Evolutionary conservation across 2,888 invertebrate genomes (phyloP).

Genomic region (Alsophila aescularia): DNA sequence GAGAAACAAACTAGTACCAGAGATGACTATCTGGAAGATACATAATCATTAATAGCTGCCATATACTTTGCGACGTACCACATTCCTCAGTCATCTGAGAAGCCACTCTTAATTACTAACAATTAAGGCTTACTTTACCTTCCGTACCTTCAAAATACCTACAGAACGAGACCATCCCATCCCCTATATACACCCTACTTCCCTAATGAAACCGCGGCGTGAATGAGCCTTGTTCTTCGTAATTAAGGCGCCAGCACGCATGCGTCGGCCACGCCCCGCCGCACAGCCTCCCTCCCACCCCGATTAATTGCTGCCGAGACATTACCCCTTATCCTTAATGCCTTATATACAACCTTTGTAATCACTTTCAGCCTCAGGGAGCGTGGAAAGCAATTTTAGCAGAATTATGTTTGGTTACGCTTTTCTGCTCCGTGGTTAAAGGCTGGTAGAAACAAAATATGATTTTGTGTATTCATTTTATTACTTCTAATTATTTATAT

Average conservation of each 20-base stretch:
- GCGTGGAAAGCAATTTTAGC: constrained; percentile 23
- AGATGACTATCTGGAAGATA: too few relatives aligned
- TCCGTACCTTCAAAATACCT: constrained; percentile 21
- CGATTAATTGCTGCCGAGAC: constrained; percentile 80
- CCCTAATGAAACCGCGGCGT: constrained; percentile 77
- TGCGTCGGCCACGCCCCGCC: constrained; percentile 80
- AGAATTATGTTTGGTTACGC: constrained; percentile 13
- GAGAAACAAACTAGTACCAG: too few relatives aligned
- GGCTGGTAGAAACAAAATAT: neutral
- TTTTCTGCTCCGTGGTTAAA: neutral
- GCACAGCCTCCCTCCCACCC: constrained; percentile 74
- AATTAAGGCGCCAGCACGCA: constrained; percentile 76
- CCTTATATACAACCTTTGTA: constrained; percentile 61
- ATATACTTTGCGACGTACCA: too few relatives aligned
- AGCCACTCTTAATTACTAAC: constrained; percentile 38
- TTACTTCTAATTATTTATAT: too few relatives aligned
- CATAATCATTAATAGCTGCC: too few relatives aligned
- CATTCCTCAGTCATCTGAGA: neutral
- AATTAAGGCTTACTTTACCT: constrained; percentile 48
- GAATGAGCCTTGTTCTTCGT: constrained; percentile 75
- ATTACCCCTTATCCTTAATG: constrained; percentile 81
- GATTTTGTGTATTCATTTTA: neutral
- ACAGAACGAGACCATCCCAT: constrained; percentile 31
- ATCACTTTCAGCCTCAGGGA: constrained; percentile 37
- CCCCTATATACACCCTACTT: constrained; percentile 28